phyloP scores from a whole-genome alignment of 2,797 vertebrate genomes.

The Adelosebastes latens region DNA sequence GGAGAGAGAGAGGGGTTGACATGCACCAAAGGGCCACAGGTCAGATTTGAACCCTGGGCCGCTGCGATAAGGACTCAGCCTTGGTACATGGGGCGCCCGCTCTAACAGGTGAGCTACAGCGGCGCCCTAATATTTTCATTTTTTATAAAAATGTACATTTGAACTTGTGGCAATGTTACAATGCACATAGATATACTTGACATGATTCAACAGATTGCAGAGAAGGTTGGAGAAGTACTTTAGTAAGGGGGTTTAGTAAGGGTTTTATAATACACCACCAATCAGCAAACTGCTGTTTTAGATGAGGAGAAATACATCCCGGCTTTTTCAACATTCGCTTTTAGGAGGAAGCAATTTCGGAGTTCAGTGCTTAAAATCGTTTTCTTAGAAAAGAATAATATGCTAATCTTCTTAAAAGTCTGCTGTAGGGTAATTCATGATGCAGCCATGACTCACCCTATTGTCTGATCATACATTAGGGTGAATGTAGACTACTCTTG shows the following conservation, averaged over 20 bases:
- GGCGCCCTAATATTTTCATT: not conserved
- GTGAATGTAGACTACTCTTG: constrained; percentile 8
- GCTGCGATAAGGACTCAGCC: no score
- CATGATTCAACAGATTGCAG: not conserved
- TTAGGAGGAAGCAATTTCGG: constrained; percentile 1
- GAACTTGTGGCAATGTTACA: not conserved
- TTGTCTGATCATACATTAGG: constrained; percentile 46
- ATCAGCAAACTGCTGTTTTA: not conserved
- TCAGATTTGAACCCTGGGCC: no score
- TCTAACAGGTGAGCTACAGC: no score
- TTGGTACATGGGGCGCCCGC: no score
- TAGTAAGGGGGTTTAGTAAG: no score
- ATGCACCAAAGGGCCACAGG: no score
- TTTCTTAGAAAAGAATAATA: constrained; percentile 16
- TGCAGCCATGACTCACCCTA: constrained; percentile 6
- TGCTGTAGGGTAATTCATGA: constrained; percentile 9
- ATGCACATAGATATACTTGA: not conserved
- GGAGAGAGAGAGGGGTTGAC: no score
- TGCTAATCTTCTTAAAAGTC: constrained; percentile 30
- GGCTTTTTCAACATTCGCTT: not conserved
- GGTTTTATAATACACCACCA: not conserved
- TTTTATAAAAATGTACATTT: not conserved
- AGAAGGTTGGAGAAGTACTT: not conserved
- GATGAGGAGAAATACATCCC: not conserved
- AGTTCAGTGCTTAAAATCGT: constrained; percentile 9